These are phyloP conservation scores for Linnaemya vulpina DNA, from an alignment of 2,888 invertebrate genomes.

Conservation along the genomic window DNA sequence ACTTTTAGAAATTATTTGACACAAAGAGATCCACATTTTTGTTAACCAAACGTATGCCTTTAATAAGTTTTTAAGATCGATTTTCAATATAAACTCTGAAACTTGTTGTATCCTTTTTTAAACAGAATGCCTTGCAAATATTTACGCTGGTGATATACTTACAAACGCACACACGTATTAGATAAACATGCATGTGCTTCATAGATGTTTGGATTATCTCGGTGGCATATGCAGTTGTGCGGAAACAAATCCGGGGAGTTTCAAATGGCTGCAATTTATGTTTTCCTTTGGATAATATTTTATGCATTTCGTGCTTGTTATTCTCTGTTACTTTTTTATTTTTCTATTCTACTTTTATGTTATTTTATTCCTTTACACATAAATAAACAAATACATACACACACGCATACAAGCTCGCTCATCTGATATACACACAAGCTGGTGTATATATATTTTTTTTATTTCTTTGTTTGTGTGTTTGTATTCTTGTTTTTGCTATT, in stretches of 20 bases:
- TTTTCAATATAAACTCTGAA: no score
- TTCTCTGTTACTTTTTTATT: conserved; percentile 44
- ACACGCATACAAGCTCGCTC: no score
- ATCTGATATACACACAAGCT: no score
- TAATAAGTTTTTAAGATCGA: no score
- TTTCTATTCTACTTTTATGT: neutral
- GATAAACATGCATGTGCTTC: conserved; percentile 12
- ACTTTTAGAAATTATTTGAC: no score
- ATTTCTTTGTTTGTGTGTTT: conserved; percentile 8
- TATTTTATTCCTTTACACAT: conserved; percentile 1
- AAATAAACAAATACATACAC: neutral
- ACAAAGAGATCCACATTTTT: no score
- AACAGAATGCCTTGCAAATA: no score
- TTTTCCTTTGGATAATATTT: conserved; percentile 78
- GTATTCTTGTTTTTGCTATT: conserved; percentile 46
- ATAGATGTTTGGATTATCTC: conserved; percentile 42
- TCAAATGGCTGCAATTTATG: conserved; percentile 81
- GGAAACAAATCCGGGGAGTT: conserved; percentile 79
- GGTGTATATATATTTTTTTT: neutral
- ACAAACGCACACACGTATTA: neutral
- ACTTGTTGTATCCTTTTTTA: no score
- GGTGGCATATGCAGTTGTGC: conserved; percentile 75
- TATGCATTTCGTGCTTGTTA: conserved; percentile 68
- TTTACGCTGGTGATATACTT: neutral
- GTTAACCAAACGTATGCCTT: no score